phyloP scores from a whole-genome alignment of 2,888 invertebrate genomes.

The Uloborus plumipes region DNA sequence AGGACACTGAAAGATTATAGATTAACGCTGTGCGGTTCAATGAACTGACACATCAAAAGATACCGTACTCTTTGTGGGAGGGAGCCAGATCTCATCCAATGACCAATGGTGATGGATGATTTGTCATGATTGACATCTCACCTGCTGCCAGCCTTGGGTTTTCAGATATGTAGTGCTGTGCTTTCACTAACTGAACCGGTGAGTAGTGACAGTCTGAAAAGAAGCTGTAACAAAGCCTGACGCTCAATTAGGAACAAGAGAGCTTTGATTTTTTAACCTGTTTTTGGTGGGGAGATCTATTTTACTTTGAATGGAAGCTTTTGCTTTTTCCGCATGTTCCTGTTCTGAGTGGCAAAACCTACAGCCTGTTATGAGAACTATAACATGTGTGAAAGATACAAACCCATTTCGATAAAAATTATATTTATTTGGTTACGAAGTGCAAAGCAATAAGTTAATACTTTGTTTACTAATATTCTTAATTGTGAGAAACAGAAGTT shows the following conservation, averaged over 20 bases:
- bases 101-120: conserved; percentile 59
- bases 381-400: no score
- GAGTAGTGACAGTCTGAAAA: conserved; percentile 39
- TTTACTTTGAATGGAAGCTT: no score
- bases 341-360: no score
- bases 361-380: no score
- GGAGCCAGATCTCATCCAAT: conserved; percentile 43
- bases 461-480: no score
- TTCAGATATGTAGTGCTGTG: conserved; percentile 2
- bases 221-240: conserved; percentile 8
- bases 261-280: conserved; percentile 9
- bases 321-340: no score
- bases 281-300: neutral
- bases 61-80: conserved; percentile 54
- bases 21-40: conserved; percentile 45
- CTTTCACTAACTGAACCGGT: conserved; percentile 5
- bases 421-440: no score
- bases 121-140: conserved; percentile 46
- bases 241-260: conserved; percentile 21
- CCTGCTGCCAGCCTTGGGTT: conserved; percentile 36
- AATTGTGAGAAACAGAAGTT: no score
- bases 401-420: no score
- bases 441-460: no score
- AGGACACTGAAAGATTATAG: conserved; percentile 41
- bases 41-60: conserved; percentile 60